A percentile compares a stretch with the other conserved stretches of the same genome.
phyloP scores from a whole-genome alignment of 1,140 invertebrate species.

The Episyrphus balteatus region DNA sequence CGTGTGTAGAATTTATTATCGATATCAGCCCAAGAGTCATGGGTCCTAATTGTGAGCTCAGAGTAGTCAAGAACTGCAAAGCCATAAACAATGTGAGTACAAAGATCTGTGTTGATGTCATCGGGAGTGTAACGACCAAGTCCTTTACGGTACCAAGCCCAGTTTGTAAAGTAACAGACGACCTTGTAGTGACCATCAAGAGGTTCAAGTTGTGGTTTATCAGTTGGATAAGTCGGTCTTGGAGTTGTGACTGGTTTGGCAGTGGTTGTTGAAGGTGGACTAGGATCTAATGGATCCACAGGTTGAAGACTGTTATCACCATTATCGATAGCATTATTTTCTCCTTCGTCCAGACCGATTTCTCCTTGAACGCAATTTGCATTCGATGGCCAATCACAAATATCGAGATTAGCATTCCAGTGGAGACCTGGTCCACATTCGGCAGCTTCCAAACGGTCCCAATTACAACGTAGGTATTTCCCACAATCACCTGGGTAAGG shows the following conservation, averaged over 20 bases:
- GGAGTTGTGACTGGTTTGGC: conserved; percentile 20
- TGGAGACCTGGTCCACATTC: conserved; percentile 63
- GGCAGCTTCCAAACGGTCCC: conserved; percentile 60
- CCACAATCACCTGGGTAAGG: conserved; percentile 55
- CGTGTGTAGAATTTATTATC: conserved; percentile 79
- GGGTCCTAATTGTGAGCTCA: conserved; percentile 62
- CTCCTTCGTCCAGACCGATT: not conserved
- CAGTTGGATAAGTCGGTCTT: conserved; percentile 28
- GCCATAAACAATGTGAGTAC: conserved; percentile 86
- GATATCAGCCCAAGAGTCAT: conserved; percentile 81
- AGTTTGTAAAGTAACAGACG: conserved; percentile 89
- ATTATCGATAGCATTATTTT: not conserved
- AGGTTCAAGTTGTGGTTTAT: conserved; percentile 35
- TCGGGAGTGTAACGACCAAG: conserved; percentile 70
- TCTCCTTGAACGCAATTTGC: conserved; percentile 46
- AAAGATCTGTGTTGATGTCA: conserved; percentile 73
- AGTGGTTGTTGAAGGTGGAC: conserved; percentile 13
- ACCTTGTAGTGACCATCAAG: conserved; percentile 53
- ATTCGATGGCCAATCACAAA: conserved; percentile 69
- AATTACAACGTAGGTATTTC: conserved; percentile 65
- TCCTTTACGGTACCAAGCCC: conserved; percentile 84
- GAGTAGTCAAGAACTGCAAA: conserved; percentile 78
- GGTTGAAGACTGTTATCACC: conserved; percentile 12
- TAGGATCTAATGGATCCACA: conserved; percentile 7
- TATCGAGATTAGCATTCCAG: conserved; percentile 55